Conservation (phyloP, 2,113 vertebrate species). For the Sylvilagus bachmani region DNA sequence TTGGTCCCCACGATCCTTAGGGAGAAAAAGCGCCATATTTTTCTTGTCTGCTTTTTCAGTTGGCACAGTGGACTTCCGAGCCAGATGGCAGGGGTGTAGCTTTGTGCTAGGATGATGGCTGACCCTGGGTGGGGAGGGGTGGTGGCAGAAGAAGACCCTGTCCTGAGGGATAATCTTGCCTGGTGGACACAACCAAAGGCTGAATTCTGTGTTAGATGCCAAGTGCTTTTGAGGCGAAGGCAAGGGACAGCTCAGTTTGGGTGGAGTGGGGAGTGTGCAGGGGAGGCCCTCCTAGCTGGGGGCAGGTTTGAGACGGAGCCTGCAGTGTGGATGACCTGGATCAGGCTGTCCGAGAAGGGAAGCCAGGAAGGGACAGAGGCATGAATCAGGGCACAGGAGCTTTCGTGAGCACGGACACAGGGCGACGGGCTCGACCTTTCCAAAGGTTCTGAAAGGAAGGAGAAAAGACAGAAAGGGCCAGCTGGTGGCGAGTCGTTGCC, state of each 20-base stretch:
- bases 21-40: neutral
- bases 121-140: too few relatives aligned
- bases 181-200: neutral
- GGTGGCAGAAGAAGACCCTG: neutral
- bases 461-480: neutral
- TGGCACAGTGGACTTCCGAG: neutral
- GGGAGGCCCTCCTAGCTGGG: neutral
- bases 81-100: neutral
- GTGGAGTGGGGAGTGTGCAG: neutral
- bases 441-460: neutral
- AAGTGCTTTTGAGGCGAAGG: neutral
- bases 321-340: neutral
- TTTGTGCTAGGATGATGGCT: neutral
- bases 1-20: neutral
- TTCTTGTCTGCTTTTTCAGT: neutral
- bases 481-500: neutral
- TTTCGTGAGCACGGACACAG: neutral
- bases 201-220: neutral
- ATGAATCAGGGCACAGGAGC: neutral
- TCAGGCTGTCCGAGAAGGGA: neutral
- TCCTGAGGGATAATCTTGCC: neutral
- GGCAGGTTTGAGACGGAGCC: neutral
- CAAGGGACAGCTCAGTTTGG: neutral
- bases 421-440: neutral
- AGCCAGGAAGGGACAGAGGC: neutral